Evolutionary conservation across 2,113 vertebrate species (phyloP).

Genomic region (Pachypanchax playfairii): DNA sequence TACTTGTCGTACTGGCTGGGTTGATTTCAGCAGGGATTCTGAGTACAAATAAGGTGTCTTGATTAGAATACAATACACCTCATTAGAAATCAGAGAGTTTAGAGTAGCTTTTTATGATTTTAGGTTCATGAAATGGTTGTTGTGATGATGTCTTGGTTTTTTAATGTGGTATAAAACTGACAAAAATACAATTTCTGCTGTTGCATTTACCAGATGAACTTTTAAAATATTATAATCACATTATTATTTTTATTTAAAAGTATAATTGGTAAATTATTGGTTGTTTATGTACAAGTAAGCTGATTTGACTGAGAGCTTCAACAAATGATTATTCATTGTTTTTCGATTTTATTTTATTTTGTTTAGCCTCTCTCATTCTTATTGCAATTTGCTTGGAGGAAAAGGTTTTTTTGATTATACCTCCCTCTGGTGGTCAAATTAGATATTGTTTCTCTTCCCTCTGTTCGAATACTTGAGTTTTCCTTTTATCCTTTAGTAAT

Average conservation of each 20-base stretch:
- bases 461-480: too few species aligned
- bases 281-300: background rate
- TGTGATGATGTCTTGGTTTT: background rate
- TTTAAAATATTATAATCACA: too few species aligned
- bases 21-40: slow-evolving; percentile 7
- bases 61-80: slow-evolving; percentile 35
- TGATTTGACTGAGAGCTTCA: too few species aligned
- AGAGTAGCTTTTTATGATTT: slow-evolving; percentile 27
- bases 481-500: too few species aligned
- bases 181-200: background rate
- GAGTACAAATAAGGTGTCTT: slow-evolving; percentile 2
- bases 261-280: background rate
- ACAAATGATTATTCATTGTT: too few species aligned
- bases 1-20: slow-evolving; percentile 1
- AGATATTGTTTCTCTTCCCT: background rate
- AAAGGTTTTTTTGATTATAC: background rate
- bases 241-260: background rate
- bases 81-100: slow-evolving; percentile 24
- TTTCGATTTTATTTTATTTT: too few species aligned
- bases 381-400: too few species aligned
- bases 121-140: background rate
- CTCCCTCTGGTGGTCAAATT: slow-evolving; percentile 40
- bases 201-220: background rate
- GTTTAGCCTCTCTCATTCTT: too few species aligned
- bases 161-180: background rate